A percentile compares a stretch with the other conserved stretches of the same genome.
phyloP scores from a whole-genome alignment of 1,140 invertebrate genomes.

The Pissodes strobi region DNA sequence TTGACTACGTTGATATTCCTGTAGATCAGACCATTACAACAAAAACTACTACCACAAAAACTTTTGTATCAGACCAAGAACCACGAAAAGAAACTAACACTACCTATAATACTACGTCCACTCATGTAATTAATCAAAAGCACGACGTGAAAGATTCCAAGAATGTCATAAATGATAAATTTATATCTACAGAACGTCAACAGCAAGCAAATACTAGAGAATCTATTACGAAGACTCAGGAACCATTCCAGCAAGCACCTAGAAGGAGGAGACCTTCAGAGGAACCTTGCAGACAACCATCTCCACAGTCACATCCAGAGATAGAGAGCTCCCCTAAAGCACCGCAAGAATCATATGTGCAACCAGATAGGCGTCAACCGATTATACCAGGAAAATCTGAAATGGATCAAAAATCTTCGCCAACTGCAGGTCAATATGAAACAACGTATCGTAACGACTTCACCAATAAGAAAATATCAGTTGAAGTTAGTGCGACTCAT shows the following conservation, averaged over 20 bases:
- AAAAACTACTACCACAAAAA: constrained; percentile 21
- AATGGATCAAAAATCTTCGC: constrained; percentile 37
- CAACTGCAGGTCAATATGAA: constrained; percentile 59
- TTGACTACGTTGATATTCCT: constrained; percentile 11
- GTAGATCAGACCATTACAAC: constrained; percentile 1
- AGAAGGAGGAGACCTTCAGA: not conserved
- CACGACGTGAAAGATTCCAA: constrained; percentile 15
- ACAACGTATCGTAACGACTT: constrained; percentile 66
- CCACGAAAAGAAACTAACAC: constrained; percentile 1
- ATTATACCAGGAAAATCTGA: constrained; percentile 45
- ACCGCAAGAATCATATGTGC: constrained; percentile 60
- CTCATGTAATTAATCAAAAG: constrained; percentile 7
- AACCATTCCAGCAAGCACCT: not conserved
- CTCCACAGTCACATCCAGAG: not conserved
- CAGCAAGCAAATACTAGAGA: constrained; percentile 30
- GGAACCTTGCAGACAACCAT: not conserved
- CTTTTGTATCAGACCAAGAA: constrained; percentile 13
- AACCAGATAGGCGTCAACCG: constrained; percentile 40
- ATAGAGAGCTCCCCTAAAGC: too few relatives aligned
- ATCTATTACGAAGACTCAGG: not conserved
- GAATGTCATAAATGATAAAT: constrained; percentile 25
- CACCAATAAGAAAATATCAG: constrained; percentile 62
- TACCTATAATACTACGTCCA: constrained; percentile 3
- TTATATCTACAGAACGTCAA: constrained; percentile 37
- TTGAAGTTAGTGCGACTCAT: constrained; percentile 69